Conservation (phyloP, 2,888 invertebrate species). For the Leucophora obtusa region DNA sequence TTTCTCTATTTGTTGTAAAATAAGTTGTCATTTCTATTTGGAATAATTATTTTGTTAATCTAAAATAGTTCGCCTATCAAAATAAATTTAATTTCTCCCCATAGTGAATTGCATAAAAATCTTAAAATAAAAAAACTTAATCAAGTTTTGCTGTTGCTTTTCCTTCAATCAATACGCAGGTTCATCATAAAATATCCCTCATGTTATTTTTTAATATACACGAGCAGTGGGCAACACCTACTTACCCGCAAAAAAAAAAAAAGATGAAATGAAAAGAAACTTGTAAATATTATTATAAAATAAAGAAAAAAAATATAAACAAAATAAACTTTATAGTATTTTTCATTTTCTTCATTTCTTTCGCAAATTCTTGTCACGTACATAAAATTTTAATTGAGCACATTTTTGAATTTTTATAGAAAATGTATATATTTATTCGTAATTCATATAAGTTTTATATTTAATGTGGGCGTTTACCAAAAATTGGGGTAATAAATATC, state of each 20-base stretch:
- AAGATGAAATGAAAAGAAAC: slow-evolving; percentile 30
- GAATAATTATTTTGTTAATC: too few relatives aligned
- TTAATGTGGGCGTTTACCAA: slow-evolving; percentile 56
- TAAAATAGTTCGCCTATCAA: too few relatives aligned
- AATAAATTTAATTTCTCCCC: too few relatives aligned
- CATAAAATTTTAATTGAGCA: slow-evolving; percentile 76
- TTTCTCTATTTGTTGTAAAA: too few relatives aligned
- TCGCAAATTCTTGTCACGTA: slow-evolving; percentile 74
- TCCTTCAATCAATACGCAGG: slow-evolving; percentile 49
- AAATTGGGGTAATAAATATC: slow-evolving; percentile 55
- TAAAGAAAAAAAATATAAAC: slow-evolving; percentile 1
- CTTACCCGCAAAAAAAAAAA: slow-evolving; percentile 4
- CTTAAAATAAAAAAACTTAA: slow-evolving; percentile 18
- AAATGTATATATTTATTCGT: slow-evolving; percentile 11
- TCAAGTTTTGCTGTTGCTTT: slow-evolving; percentile 31
- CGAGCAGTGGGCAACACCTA: slow-evolving; percentile 44
- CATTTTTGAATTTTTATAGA: slow-evolving; percentile 45
- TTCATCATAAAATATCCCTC: slow-evolving; percentile 23
- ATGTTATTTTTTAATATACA: slow-evolving; percentile 9
- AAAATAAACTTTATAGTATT: slow-evolving; percentile 7
- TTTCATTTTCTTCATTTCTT: slow-evolving; percentile 18
- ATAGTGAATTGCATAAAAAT: not conserved
- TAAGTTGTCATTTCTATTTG: too few relatives aligned
- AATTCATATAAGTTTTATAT: slow-evolving; percentile 8
- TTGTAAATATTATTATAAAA: slow-evolving; percentile 24